These are phyloP conservation scores for Barypeithes pellucidus DNA, from an alignment of 2,888 invertebrate genomes.

Conservation along the genomic window DNA sequence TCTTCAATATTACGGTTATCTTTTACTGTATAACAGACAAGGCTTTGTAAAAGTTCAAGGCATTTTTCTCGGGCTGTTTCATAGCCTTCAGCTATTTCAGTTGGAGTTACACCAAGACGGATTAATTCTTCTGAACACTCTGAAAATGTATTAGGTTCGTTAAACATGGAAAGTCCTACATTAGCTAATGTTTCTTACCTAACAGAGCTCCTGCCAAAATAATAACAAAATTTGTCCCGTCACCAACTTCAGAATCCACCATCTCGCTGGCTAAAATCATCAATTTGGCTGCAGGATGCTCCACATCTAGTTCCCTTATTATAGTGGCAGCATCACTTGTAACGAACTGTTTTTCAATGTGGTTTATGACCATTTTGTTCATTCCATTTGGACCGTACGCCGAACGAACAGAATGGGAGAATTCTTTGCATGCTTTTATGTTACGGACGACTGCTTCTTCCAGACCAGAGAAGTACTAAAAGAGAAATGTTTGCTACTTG, in stretches of 20 bases:
- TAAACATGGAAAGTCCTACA: no score
- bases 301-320: conserved; percentile 94
- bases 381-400: conserved; percentile 99
- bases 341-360: conserved; percentile 98
- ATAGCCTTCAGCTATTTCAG: conserved; percentile 97
- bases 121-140: conserved; percentile 94
- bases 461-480: conserved; percentile 87
- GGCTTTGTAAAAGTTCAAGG: conserved; percentile 89
- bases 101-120: conserved; percentile 95
- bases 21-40: conserved; percentile 86
- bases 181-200: conserved; percentile 53
- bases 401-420: conserved; percentile 93
- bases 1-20: conserved; percentile 78
- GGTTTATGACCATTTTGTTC: conserved; percentile 99
- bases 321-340: conserved; percentile 99
- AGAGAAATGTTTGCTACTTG: conserved; percentile 21
- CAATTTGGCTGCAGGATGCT: conserved; percentile 98
- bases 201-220: conserved; percentile 94
- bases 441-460: conserved; percentile 98
- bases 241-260: conserved; percentile 99
- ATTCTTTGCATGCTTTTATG: conserved; percentile 96
- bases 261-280: conserved; percentile 97
- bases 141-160: conserved; percentile 35
- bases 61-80: conserved; percentile 92
- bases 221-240: conserved; percentile 98